Percentiles rank a stretch among this genome's conserved stretches.
Evolutionary conservation across 2,888 invertebrate species (phyloP).

Genomic region (Dioctria linearis): DNA sequence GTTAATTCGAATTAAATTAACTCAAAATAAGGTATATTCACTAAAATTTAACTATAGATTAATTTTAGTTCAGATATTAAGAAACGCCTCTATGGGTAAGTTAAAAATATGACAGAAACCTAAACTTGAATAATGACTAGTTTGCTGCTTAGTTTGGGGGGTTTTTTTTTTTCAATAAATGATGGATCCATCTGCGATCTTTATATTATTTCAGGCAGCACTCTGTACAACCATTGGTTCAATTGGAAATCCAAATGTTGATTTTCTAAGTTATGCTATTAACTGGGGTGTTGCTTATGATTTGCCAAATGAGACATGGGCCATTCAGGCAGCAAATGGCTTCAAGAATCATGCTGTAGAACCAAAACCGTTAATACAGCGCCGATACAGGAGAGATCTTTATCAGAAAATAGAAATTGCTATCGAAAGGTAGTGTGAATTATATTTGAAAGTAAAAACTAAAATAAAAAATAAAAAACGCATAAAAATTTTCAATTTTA

Average conservation of each 20-base stretch:
- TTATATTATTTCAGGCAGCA: slow-evolving; percentile 69
- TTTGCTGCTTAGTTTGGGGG: no score
- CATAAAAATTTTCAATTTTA: slow-evolving; percentile 67
- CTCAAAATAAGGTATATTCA: no score
- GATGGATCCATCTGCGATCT: no score
- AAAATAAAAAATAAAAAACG: not conserved
- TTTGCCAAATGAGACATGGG: slow-evolving; percentile 74
- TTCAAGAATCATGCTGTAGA: slow-evolving; percentile 59
- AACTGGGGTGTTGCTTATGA: slow-evolving; percentile 82
- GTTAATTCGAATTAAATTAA: no score
- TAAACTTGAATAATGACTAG: no score
- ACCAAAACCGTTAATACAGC: slow-evolving; percentile 70
- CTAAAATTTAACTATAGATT: no score
- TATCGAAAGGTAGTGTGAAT: slow-evolving; percentile 75
- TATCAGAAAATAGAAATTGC: slow-evolving; percentile 80
- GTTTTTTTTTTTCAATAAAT: no score
- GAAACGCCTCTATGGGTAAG: no score
- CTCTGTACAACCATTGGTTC: slow-evolving; percentile 76
- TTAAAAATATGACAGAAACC: no score
- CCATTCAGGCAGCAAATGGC: slow-evolving; percentile 69
- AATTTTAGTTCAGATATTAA: no score
- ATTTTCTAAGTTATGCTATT: slow-evolving; percentile 77
- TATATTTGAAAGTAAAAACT: slow-evolving; percentile 65
- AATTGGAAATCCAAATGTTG: slow-evolving; percentile 74
- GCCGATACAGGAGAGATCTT: slow-evolving; percentile 70